These are phyloP conservation scores for Aleiodes alternator DNA, from an alignment of 2,888 invertebrate species.

Conservation along the genomic window DNA sequence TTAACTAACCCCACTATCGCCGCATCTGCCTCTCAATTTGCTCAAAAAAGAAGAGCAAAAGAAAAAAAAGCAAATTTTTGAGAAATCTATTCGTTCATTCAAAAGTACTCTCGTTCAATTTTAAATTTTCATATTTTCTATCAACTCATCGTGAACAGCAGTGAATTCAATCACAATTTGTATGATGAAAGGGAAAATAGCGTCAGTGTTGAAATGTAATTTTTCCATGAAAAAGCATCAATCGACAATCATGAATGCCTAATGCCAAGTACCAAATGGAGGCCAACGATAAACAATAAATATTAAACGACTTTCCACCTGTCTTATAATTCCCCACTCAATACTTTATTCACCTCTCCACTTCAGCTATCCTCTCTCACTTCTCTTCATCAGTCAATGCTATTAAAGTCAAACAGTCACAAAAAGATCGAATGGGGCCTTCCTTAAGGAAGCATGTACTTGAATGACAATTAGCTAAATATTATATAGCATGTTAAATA, in stretches of 20 bases:
- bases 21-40: constrained; percentile 41
- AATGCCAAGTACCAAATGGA: constrained; percentile 62
- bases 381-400: no score
- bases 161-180: no score
- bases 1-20: constrained; percentile 44
- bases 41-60: background rate
- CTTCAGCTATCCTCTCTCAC: constrained; percentile 29
- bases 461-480: no score
- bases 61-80: background rate
- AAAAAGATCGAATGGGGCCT: no score
- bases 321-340: constrained; percentile 37
- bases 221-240: constrained; percentile 66
- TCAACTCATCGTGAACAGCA: background rate
- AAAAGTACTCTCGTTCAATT: no score
- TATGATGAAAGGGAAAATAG: background rate
- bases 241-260: constrained; percentile 61
- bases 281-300: constrained; percentile 69
- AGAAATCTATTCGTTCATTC: no score
- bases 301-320: constrained; percentile 73
- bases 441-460: no score
- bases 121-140: constrained; percentile 9
- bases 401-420: no score
- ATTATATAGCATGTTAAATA: no score
- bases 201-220: constrained; percentile 70
- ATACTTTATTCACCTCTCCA: no score